Evolutionary conservation across 2,797 vertebrate species (phyloP).

Genomic region (Luscinia megarhynchos): DNA sequence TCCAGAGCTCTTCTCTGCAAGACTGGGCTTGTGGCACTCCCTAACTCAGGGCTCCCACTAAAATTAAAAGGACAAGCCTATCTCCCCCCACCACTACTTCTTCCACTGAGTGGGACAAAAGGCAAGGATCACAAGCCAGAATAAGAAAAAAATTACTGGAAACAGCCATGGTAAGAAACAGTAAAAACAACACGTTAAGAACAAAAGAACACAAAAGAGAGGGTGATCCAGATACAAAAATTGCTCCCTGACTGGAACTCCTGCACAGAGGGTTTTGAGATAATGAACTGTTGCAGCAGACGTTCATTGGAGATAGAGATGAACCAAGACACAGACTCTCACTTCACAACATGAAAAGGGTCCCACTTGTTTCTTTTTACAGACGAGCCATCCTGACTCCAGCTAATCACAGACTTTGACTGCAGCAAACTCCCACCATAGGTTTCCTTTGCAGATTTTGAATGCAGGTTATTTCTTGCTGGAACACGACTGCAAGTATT

Average conservation of each 20-base stretch:
- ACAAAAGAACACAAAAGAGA: background rate
- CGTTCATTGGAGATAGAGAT: too few species aligned
- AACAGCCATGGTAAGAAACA: background rate
- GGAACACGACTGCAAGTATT: too few species aligned
- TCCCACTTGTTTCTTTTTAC: too few species aligned
- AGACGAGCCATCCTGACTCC: too few species aligned
- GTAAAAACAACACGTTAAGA: background rate
- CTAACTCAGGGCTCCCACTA: background rate
- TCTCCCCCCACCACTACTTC: too few species aligned
- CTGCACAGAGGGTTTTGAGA: fast-evolving
- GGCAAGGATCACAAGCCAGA: background rate
- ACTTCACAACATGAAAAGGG: too few species aligned
- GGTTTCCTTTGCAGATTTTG: too few species aligned
- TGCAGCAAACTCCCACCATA: too few species aligned
- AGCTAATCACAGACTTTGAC: too few species aligned
- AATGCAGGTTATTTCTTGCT: too few species aligned
- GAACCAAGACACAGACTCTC: too few species aligned
- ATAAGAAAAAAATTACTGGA: background rate
- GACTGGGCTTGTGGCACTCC: background rate
- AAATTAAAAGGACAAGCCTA: background rate
- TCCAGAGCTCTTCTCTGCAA: background rate
- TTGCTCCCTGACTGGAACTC: background rate
- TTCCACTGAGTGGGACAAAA: background rate
- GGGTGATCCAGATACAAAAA: background rate
- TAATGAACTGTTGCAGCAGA: background rate